Base-by-base conservation (phyloP, 2,797 vertebrate genomes). In the Melanotaenia maccullochi region DNA sequence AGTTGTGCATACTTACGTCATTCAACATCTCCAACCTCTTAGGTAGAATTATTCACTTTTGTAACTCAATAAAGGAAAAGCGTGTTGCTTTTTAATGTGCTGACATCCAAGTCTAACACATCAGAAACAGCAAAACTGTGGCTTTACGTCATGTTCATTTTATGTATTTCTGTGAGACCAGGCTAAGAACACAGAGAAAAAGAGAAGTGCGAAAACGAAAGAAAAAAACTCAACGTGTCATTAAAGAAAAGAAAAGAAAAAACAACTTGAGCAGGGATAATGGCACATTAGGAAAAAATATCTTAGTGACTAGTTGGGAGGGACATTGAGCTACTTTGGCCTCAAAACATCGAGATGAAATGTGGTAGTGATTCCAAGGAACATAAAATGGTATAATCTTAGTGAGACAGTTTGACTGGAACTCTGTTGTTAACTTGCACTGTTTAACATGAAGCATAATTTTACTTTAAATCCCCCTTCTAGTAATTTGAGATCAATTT, bases 401-500 rank as follows among this genome's bases (percentile, higher is more conserved):
- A 49, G 20, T 49, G 20, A n/a, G 9, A n/a, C 5, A 8, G 44
- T 18, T 14, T 49, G n/a, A 22, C 8, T n/a, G 7, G 44, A 49
- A 49, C 1, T 49, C 6, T 18, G 7, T 7, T 24, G 11, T 51
- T 4, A 22, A 51, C 11, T 12, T 52, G 2, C 0, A 12, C 71
- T 71, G 78, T 86, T 85, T 79, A 83, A 67, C 40, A 78, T 60
- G 79, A 73, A 75, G 77, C 79, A 81, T 85, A 87, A 89, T 84
- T 90, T 67, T 75, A 40, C 69, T 85, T 87, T 74, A 80, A 44
- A 44, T 16, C 6, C 14, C 16, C 5, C 42, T 20, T 44, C 14
- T 78, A 81, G 79, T 77, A 74, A 79, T 60, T 62, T 57, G 62
- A 85, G 74, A 82, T 82, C 70, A 73, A 78, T 92, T 90, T 91